A percentile compares a stretch with the other conserved stretches of the same genome.
Conservation (phyloP, 2,888 invertebrate genomes). For the Ormyrus thymus region DNA sequence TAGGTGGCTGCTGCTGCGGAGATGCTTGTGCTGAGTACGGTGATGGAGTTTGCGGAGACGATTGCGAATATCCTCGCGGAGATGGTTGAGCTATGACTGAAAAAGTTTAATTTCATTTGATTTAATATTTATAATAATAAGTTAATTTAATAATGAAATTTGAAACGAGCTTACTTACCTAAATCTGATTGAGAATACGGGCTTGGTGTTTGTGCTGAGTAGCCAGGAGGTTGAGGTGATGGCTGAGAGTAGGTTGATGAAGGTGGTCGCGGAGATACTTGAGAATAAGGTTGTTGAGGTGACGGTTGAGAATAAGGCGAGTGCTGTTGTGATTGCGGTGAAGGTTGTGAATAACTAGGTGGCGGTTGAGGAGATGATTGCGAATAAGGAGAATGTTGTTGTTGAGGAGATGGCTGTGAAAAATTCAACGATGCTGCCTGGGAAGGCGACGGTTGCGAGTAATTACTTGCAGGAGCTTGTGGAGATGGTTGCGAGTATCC, state of each 20-base stretch:
- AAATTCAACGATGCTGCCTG: conserved; percentile 60
- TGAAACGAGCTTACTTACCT: conserved; percentile 18
- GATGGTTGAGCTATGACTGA: conserved; percentile 63
- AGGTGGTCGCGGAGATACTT: conserved; percentile 71
- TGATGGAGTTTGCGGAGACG: conserved; percentile 69
- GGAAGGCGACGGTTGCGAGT: conserved; percentile 64
- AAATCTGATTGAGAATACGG: conserved; percentile 62
- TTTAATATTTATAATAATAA: too few species aligned
- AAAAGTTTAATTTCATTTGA: neutral
- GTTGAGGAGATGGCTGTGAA: conserved; percentile 59
- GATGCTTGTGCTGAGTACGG: conserved; percentile 74
- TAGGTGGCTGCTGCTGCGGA: conserved; percentile 69
- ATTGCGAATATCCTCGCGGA: conserved; percentile 63
- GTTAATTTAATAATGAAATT: too few species aligned
- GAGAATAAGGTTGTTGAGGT: conserved; percentile 62
- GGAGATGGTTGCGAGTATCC: conserved; percentile 74
- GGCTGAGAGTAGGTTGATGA: conserved; percentile 63
- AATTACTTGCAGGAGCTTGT: conserved; percentile 69
- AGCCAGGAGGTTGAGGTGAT: conserved; percentile 63
- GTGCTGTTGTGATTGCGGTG: conserved; percentile 58
- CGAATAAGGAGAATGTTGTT: conserved; percentile 60
- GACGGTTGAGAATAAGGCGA: conserved; percentile 63
- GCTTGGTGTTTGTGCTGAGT: conserved; percentile 65
- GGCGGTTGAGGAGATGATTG: conserved; percentile 63
- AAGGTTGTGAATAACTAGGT: conserved; percentile 62